phyloP scores from a whole-genome alignment of 1,140 invertebrate species.

The Macrosteles quadrilineatus region DNA sequence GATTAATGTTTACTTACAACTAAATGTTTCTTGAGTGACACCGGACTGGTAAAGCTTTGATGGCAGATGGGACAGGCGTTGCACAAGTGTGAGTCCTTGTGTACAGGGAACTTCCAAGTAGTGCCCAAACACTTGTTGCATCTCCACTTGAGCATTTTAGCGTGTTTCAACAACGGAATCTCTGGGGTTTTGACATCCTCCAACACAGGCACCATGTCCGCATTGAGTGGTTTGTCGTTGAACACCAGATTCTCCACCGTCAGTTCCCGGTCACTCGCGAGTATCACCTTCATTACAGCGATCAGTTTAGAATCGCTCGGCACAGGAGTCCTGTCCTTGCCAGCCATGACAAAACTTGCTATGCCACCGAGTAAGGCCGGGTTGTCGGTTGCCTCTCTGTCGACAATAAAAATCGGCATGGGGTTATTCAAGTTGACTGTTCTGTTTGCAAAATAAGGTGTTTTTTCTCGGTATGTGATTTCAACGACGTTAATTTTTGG shows the following conservation, averaged over 20 bases:
- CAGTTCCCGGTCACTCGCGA: background rate
- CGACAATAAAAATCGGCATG: background rate
- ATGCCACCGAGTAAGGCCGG: background rate
- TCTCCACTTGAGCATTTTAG: constrained; percentile 10
- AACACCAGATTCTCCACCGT: constrained; percentile 20
- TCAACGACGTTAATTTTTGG: constrained; percentile 9
- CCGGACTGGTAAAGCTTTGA: background rate
- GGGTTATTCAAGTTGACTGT: background rate
- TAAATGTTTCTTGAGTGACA: background rate
- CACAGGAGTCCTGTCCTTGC: background rate
- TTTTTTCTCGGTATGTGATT: background rate
- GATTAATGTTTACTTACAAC: background rate
- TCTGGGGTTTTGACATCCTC: constrained; percentile 2
- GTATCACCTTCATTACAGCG: background rate
- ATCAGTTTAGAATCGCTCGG: background rate
- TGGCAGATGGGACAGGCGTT: constrained; percentile 1
- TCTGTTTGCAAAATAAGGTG: background rate
- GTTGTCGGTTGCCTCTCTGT: background rate
- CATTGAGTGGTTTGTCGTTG: background rate
- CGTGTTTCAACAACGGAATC: constrained; percentile 4
- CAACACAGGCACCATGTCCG: constrained; percentile 5
- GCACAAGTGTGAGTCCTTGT: background rate
- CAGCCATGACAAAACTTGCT: constrained; percentile 1
- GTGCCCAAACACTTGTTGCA: background rate
- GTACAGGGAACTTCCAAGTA: constrained; percentile 5